Conservation (phyloP, 2,113 vertebrate genomes). For the Pao palembangensis region DNA sequence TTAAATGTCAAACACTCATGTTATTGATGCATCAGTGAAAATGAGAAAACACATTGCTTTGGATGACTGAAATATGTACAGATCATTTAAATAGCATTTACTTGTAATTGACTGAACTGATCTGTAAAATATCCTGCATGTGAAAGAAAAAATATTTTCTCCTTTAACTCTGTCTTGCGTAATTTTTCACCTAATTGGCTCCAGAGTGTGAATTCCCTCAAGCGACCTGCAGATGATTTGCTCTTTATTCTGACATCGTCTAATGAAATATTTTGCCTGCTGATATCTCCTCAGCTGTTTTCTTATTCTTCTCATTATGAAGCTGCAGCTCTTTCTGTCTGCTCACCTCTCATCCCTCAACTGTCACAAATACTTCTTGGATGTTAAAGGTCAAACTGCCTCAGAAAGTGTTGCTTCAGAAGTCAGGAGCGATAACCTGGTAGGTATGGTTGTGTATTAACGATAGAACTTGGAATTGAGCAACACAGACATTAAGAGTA, state of each 20-base stretch:
- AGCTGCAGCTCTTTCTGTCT: slow-evolving; percentile 9
- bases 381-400: too few relatives aligned
- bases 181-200: neutral
- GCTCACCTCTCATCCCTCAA: slow-evolving; percentile 13
- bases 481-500: neutral
- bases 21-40: neutral
- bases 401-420: too few relatives aligned
- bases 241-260: neutral
- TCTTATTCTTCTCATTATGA: slow-evolving; percentile 19
- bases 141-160: neutral
- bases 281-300: slow-evolving; percentile 18
- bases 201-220: neutral
- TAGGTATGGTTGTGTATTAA: too few relatives aligned
- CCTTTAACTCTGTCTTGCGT: neutral
- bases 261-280: slow-evolving; percentile 13
- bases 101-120: too few relatives aligned
- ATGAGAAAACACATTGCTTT: neutral
- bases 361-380: slow-evolving; percentile 20
- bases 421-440: too few relatives aligned
- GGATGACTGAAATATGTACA: neutral
- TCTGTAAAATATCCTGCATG: too few relatives aligned
- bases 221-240: neutral
- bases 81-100: too few relatives aligned
- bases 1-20: slow-evolving; percentile 18
- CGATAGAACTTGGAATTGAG: too few relatives aligned